Evolutionary conservation across 2,113 vertebrate genomes (phyloP), one percentile per base, ranked within the genome.

Genomic region (Ahaetulla prasina): DNA sequence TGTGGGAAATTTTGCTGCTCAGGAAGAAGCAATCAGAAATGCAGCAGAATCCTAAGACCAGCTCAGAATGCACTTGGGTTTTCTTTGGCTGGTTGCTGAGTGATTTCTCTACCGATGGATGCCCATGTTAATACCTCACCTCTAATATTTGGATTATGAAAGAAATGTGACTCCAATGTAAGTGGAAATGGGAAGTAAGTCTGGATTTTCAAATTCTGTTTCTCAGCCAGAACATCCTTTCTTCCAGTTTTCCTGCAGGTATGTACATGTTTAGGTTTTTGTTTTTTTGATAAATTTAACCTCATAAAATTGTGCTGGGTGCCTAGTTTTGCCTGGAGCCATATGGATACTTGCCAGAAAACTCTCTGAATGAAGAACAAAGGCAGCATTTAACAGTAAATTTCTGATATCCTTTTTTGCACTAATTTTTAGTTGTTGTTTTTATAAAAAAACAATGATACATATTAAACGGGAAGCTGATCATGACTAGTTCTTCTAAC

Each of bases 231-330:
- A 97, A 95, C 97, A 98, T 95, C 97, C 97, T n/a, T 97, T 97
- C 96, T 97, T 97, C 96, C 97, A 96, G 95, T 96, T 97, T 94
- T 94, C 98, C 94, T 97, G 96, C 98, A 99, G 99, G 99, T 99
- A 97, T 97, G 98, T 98, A 97, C 0, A 0, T 92, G 92, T 88
- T 92, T 93, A 95, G 96, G 94, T 97, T 97, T 95, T 94, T 60
- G 30, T 85, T 91, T 87, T 93, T 91, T 49, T 60, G 63, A 91
- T 93, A 39, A 43, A 54, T 45, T 95, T 92, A 18, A 57, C 43
- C 22, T 22, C 87, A 14, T 52, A 87, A 92, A 95, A 50, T 92
- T 93, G 92, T 90, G 88, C 57, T 4, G 6, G 16, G 57, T 94
- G 91, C 63, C 39, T 80, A 89, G 35, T 89, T 23, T 89, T 92